A percentile compares a stretch with the other conserved stretches of the same genome.
Conservation (phyloP, 2,888 invertebrate genomes). For the Ethmia dodecea region DNA sequence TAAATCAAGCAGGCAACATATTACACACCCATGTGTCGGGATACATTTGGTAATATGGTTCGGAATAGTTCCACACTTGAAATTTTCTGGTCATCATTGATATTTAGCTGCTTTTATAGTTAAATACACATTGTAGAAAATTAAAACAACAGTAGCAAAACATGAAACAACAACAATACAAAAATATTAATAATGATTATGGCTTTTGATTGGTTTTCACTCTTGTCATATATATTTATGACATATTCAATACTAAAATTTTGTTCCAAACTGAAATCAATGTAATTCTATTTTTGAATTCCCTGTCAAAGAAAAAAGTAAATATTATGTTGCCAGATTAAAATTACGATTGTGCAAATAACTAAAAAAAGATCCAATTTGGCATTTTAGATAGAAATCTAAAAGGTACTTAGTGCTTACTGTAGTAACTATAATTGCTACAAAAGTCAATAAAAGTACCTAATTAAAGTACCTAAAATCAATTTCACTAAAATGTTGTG, state of each 20-base stretch:
- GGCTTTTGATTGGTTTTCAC: constrained; percentile 56
- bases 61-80: constrained; percentile 75
- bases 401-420: no score
- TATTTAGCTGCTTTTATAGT: constrained; percentile 34
- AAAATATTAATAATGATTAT: constrained; percentile 45
- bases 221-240: constrained; percentile 60
- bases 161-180: constrained; percentile 43
- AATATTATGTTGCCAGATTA: constrained; percentile 8
- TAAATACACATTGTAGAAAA: constrained; percentile 55
- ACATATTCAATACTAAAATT: constrained; percentile 57
- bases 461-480: no score
- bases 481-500: no score
- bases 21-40: constrained; percentile 65
- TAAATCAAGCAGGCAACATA: constrained; percentile 1
- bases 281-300: constrained; percentile 52
- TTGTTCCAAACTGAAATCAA: constrained; percentile 40
- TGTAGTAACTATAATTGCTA: no score
- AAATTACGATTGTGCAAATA: no score
- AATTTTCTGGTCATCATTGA: constrained; percentile 70
- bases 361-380: no score
- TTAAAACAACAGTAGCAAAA: constrained; percentile 42
- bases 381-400: no score
- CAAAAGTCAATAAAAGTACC: no score
- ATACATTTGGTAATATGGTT: constrained; percentile 72
- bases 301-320: constrained; percentile 20